A percentile compares a stretch with the other conserved stretches of the same genome.
Evolutionary conservation across 2,113 vertebrate genomes (phyloP).

Genomic region (Seriola quinqueradiata): DNA sequence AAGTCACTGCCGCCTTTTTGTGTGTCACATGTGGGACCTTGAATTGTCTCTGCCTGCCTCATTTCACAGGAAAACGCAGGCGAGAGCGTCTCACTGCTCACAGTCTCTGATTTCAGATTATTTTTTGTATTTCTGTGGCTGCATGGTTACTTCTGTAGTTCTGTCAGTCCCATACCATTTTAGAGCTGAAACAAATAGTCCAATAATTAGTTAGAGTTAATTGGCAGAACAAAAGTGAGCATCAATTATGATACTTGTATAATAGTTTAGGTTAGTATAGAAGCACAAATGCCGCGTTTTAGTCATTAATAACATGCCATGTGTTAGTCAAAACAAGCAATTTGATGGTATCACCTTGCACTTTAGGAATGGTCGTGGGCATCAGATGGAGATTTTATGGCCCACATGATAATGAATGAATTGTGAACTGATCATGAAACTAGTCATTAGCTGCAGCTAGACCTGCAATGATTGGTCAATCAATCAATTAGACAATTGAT

Average conservation of each 20-base stretch:
- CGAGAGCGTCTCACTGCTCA: background rate
- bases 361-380: background rate
- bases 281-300: background rate
- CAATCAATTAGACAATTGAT: background rate
- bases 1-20: slow-evolving; percentile 3
- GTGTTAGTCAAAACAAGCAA: background rate
- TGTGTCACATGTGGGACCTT: slow-evolving; percentile 57
- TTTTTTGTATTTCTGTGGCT: background rate
- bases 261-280: background rate
- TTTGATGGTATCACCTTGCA: background rate
- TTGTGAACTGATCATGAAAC: background rate
- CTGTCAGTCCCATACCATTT: background rate
- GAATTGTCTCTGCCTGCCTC: slow-evolving; percentile 20
- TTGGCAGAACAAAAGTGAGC: background rate
- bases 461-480: background rate
- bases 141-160: background rate
- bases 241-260: background rate
- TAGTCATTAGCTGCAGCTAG: background rate
- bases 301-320: too few relatives aligned
- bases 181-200: background rate
- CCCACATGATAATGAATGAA: background rate
- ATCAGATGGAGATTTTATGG: background rate
- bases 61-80: background rate
- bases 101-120: background rate
- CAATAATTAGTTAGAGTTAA: background rate